These are phyloP conservation scores for Cavia aperea DNA, from an alignment of 2,113 vertebrate genomes.

Conservation along the genomic window DNA sequence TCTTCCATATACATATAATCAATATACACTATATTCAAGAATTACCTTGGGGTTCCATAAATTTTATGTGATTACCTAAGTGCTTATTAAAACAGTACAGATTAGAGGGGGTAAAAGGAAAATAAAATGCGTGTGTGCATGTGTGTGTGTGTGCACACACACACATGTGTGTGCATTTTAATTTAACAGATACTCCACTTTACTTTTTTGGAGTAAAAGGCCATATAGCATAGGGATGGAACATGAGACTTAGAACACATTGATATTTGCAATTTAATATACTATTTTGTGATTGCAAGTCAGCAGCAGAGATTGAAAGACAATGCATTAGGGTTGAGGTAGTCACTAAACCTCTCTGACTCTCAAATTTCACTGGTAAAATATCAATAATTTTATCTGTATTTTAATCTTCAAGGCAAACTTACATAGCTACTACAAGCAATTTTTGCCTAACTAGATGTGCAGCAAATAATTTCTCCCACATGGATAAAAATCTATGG, in stretches of 20 bases:
- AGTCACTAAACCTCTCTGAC: background rate
- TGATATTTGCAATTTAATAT: background rate
- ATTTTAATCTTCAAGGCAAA: background rate
- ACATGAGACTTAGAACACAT: background rate
- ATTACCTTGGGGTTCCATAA: background rate
- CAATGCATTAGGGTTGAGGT: background rate
- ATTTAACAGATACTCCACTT: background rate
- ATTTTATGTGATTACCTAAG: background rate
- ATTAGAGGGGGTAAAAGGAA: background rate
- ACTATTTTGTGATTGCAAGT: background rate
- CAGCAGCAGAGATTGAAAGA: background rate
- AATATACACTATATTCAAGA: background rate
- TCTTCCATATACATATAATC: background rate
- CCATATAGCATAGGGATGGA: background rate
- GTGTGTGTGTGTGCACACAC: background rate
- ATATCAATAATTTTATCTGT: background rate
- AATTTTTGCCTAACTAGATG: background rate
- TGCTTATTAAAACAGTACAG: background rate
- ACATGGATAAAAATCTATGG: background rate
- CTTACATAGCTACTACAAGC: background rate
- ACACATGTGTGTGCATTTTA: background rate
- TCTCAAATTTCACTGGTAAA: background rate
- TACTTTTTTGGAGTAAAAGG: background rate
- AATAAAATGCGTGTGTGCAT: background rate
- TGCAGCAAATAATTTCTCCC: background rate